Percentiles rank a stretch among this genome's conserved stretches.
These are phyloP conservation scores for Drosophila anceps DNA, from an alignment of 2,888 invertebrate species.

Conservation along the genomic window DNA sequence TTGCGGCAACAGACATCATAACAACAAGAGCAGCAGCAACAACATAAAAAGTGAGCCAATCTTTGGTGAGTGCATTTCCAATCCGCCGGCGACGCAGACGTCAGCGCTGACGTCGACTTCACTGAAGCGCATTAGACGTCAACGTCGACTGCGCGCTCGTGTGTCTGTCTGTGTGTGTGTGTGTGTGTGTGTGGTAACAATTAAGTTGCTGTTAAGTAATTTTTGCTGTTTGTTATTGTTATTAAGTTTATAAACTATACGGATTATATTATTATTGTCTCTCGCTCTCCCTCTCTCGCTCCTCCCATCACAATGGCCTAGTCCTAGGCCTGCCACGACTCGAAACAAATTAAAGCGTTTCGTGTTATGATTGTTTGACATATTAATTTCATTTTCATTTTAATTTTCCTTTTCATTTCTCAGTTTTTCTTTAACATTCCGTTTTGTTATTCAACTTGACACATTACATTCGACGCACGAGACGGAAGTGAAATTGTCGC, in stretches of 20 bases:
- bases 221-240: slow-evolving; percentile 57
- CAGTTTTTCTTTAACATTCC: slow-evolving; percentile 19
- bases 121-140: slow-evolving; percentile 68
- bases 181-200: slow-evolving; percentile 62
- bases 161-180: slow-evolving; percentile 14
- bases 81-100: slow-evolving; percentile 57
- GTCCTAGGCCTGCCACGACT: slow-evolving; percentile 26
- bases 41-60: slow-evolving; percentile 67
- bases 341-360: slow-evolving; percentile 26
- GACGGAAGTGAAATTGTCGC: slow-evolving; percentile 50
- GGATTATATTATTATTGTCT: slow-evolving; percentile 5
- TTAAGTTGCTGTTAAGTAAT: slow-evolving; percentile 75
- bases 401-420: slow-evolving; percentile 9
- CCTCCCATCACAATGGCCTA: slow-evolving; percentile 43
- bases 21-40: slow-evolving; percentile 33
- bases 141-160: slow-evolving; percentile 33
- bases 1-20: slow-evolving; percentile 58
- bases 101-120: slow-evolving; percentile 53
- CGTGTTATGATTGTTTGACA: slow-evolving; percentile 40
- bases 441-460: slow-evolving; percentile 49
- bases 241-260: slow-evolving; percentile 55
- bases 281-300: not conserved
- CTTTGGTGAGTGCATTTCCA: slow-evolving; percentile 72
- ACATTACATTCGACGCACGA: slow-evolving; percentile 14
- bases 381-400: slow-evolving; percentile 38